phyloP scores from a whole-genome alignment of 2,797 vertebrate genomes.

The Acropternis orthonyx region DNA sequence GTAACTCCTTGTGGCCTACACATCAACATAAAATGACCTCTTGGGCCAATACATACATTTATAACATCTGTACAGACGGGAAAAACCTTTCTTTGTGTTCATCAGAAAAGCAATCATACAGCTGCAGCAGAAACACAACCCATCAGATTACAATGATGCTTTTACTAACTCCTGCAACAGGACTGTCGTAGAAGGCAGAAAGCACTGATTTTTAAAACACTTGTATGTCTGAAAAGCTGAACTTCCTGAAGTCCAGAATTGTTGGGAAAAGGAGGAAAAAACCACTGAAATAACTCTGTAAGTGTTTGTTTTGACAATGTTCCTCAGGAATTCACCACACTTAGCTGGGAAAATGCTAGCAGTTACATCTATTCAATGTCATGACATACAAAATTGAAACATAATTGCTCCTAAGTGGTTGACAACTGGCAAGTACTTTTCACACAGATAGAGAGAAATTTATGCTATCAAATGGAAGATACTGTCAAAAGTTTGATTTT shows the following conservation, averaged over 20 bases:
- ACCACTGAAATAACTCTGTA: not conserved
- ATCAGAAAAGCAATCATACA: not conserved
- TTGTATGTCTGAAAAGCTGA: slow-evolving; percentile 13
- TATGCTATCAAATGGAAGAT: slow-evolving; percentile 68
- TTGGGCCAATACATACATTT: not conserved
- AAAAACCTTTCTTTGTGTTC: not conserved
- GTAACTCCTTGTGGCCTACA: not conserved
- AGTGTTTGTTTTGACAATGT: slow-evolving; percentile 70
- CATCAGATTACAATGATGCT: not conserved
- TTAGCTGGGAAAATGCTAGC: slow-evolving; percentile 68
- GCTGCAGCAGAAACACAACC: not conserved
- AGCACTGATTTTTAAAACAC: slow-evolving; percentile 13
- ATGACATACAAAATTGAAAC: slow-evolving; percentile 73
- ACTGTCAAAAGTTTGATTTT: slow-evolving; percentile 71
- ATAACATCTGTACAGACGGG: not conserved
- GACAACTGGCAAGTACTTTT: slow-evolving; percentile 72
- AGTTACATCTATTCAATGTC: slow-evolving; percentile 74
- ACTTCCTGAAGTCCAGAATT: slow-evolving; percentile 51
- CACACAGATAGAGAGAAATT: slow-evolving; percentile 66
- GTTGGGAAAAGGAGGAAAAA: not conserved
- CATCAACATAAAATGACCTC: slow-evolving; percentile 36
- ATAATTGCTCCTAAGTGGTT: slow-evolving; percentile 75
- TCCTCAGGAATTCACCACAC: slow-evolving; percentile 67
- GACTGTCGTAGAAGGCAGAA: not conserved
- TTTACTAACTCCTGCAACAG: not conserved